Evolutionary conservation across 2,113 vertebrate genomes (phyloP).

Genomic region (Salminus brasiliensis): DNA sequence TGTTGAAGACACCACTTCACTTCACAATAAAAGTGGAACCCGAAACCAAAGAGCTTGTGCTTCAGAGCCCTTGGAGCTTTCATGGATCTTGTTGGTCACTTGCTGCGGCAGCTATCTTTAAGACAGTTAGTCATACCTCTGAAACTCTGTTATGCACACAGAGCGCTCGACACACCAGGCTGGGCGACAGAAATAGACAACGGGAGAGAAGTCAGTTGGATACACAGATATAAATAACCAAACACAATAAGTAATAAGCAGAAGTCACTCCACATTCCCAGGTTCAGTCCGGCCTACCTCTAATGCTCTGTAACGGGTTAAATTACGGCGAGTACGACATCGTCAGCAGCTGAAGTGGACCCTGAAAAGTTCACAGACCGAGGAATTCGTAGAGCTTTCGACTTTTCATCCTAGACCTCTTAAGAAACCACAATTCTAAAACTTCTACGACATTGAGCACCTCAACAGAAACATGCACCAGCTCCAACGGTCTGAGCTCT

Average conservation of each 20-base stretch:
- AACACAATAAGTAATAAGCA: constrained; percentile 42
- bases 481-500: no score
- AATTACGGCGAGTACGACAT: no score
- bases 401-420: no score
- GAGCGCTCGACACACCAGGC: constrained; percentile 20
- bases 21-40: constrained; percentile 18
- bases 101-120: constrained; percentile 50
- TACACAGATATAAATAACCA: constrained; percentile 59
- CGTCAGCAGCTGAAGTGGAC: no score
- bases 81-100: constrained; percentile 28
- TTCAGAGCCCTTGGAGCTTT: constrained; percentile 27
- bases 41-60: constrained; percentile 2
- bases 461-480: no score
- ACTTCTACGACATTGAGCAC: no score
- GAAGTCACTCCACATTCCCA: not conserved
- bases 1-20: constrained; percentile 13
- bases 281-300: not conserved
- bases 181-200: constrained; percentile 51
- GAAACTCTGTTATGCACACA: constrained; percentile 43
- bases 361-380: no score
- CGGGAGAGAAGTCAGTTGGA: constrained; percentile 54
- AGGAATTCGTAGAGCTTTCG: no score
- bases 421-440: no score
- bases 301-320: no score
- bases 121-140: constrained; percentile 53